Evolutionary conservation across 2,888 invertebrate genomes (phyloP).

Genomic region (Yponomeuta malinellus): DNA sequence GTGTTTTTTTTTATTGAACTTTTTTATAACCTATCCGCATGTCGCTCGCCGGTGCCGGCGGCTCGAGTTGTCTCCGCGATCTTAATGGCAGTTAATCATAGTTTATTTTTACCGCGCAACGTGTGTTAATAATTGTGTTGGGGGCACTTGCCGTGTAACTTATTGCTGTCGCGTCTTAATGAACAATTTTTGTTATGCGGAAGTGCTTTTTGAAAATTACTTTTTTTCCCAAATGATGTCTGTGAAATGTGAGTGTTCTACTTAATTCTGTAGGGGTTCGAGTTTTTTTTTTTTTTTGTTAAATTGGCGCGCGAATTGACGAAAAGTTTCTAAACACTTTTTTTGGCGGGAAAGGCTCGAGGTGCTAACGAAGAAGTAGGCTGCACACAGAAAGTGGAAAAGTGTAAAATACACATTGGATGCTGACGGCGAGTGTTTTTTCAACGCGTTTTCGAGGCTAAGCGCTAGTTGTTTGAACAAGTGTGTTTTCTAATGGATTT

Average conservation of each 20-base stretch:
- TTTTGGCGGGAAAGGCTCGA: conserved; percentile 52
- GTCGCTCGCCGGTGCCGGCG: conserved; percentile 46
- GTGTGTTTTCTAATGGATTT: conserved; percentile 77
- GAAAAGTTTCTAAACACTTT: conserved; percentile 36
- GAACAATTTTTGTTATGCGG: conserved; percentile 50
- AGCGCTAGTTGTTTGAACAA: conserved; percentile 76
- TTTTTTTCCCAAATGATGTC: not conserved
- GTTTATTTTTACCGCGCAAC: conserved; percentile 73
- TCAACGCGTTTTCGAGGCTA: conserved; percentile 75
- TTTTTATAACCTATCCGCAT: conserved; percentile 52
- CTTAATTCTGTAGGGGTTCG: not conserved
- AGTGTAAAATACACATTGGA: conserved; percentile 19
- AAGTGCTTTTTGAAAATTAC: conserved; percentile 35
- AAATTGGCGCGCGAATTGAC: conserved; percentile 26
- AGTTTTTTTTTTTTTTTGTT: not conserved
- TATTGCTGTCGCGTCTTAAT: conserved; percentile 58
- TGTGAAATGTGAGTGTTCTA: conserved; percentile 2
- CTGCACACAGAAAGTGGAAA: conserved; percentile 51
- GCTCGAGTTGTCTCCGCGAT: conserved; percentile 66
- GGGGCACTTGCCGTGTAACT: conserved; percentile 61
- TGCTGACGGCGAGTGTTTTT: conserved; percentile 64
- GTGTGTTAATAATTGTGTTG: conserved; percentile 69
- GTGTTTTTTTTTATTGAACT: conserved; percentile 37
- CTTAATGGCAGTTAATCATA: conserved; percentile 72
- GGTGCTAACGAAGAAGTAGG: conserved; percentile 51